Evolutionary conservation across 2,888 invertebrate species (phyloP), one percentile per base, ranked within the genome.

Genomic region (Aleiodes leptofemur): DNA sequence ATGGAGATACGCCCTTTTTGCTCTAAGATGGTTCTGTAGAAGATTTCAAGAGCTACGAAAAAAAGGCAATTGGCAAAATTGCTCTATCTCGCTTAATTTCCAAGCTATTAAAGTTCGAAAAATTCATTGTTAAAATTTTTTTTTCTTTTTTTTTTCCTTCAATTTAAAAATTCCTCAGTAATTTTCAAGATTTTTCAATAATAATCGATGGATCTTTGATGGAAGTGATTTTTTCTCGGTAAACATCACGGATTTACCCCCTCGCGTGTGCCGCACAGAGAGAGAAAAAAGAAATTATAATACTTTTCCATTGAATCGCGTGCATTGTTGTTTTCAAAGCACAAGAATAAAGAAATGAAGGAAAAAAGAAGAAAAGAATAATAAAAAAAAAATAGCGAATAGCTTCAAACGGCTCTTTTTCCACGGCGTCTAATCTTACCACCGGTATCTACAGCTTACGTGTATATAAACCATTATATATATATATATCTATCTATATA

Each of bases 401-500:
- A 64, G 64, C 43, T 64, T 64, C 43, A 64, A 64, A 64, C 64
- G 64, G 64, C 64, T 64, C 64, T 64, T 64, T 64, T 29, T 48
- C 43, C 14, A 48, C 64, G 23, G 23, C 23, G 23, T 64, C 64
- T 64, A 64, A 64, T 64, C 64, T 64, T 48, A 64, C 64, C 64
- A 64, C 64, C 64, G 64, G 48, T 64, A 64, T 64, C 64, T 64
- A 64, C 48, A 64, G 64, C 23, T 64, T 64, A 64, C 48, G 48
- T 64, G 48, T 64, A 48, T 64, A 43, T 48, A 64, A 16, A 43
- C 43, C 64, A 43, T 43, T 43, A 43, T 64, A 48, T 64, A 64
- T 64, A 64, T 64, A 64, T 64, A n/a, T n/a, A n/a, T n/a, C n/a
- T n/a, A n/a, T n/a, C n/a, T 64, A 64, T 64, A 64, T 64, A 9